Percentiles rank a stretch among this genome's conserved stretches.
phyloP scores from a whole-genome alignment of 2,888 invertebrate species.

The Trissolcus brochymenae region DNA sequence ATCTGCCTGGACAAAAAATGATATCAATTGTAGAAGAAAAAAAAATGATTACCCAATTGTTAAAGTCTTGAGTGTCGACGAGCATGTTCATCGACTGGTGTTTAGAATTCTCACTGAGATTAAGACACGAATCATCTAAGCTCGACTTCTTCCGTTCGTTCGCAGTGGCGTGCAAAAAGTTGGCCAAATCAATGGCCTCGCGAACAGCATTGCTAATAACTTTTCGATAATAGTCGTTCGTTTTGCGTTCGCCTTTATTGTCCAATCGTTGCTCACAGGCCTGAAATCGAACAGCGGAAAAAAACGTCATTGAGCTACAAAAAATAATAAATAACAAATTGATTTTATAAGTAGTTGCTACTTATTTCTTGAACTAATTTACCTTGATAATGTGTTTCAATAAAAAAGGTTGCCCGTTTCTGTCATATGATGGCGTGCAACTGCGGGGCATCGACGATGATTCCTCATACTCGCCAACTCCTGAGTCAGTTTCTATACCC shows the following conservation, averaged over 20 bases:
- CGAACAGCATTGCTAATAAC: conserved; percentile 94
- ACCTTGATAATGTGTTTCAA: conserved; percentile 32
- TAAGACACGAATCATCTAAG: conserved; percentile 73
- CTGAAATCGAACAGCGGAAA: conserved; percentile 70
- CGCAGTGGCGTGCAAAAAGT: conserved; percentile 91
- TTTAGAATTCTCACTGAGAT: conserved; percentile 78
- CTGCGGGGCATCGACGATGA: conserved; percentile 58
- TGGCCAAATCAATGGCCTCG: conserved; percentile 92
- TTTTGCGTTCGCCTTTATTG: conserved; percentile 77
- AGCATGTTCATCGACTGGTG: conserved; percentile 82
- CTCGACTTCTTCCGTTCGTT: conserved; percentile 76
- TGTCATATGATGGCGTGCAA: conserved; percentile 56
- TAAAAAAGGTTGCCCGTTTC: conserved; percentile 58
- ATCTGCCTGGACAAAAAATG: no score
- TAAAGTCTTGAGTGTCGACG: conserved; percentile 86
- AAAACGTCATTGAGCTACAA: neutral
- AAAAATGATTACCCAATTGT: conserved; percentile 86
- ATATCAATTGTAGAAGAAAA: no score
- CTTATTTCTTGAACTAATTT: conserved; percentile 1
- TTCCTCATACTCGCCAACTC: conserved; percentile 79
- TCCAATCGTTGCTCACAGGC: conserved; percentile 78
- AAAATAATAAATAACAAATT: neutral
- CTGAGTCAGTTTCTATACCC: conserved; percentile 92
- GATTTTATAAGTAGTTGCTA: neutral
- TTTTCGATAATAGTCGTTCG: conserved; percentile 90